Evolutionary conservation across 2,888 invertebrate species (phyloP).

Genomic region (Euzophera pinguis): DNA sequence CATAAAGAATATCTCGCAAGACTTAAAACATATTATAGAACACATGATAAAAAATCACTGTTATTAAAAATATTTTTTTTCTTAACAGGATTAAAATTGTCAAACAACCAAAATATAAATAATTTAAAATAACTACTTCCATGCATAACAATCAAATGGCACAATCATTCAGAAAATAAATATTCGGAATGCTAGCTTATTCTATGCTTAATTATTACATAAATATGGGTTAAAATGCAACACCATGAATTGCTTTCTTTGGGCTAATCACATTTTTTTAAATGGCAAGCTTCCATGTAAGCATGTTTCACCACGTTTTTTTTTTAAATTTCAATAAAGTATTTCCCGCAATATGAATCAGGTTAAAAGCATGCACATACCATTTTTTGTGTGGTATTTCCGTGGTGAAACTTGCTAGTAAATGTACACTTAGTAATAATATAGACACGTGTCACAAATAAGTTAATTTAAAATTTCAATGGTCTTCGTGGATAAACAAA

Average conservation of each 20-base stretch:
- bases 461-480: too few species aligned
- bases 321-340: too few species aligned
- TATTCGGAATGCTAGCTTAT: slow-evolving; percentile 31
- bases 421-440: too few species aligned
- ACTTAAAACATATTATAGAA: not conserved
- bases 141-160: slow-evolving; percentile 35
- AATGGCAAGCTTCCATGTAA: slow-evolving; percentile 50
- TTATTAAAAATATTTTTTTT: slow-evolving; percentile 20
- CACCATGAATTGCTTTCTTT: slow-evolving; percentile 47
- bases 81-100: slow-evolving; percentile 14
- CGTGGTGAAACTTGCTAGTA: too few species aligned
- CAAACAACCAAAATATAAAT: slow-evolving; percentile 16
- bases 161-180: slow-evolving; percentile 28
- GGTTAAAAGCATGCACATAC: too few species aligned
- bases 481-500: too few species aligned
- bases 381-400: too few species aligned
- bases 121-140: slow-evolving; percentile 15
- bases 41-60: slow-evolving; percentile 27
- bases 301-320: not conserved
- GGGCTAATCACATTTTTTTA: slow-evolving; percentile 57
- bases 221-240: slow-evolving; percentile 40
- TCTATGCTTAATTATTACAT: slow-evolving; percentile 18
- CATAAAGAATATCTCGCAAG: not conserved
- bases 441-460: too few species aligned
- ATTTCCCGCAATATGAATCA: too few species aligned